Evolutionary conservation across 2,888 invertebrate genomes (phyloP).

Genomic region (Chrysina gloriosa): DNA sequence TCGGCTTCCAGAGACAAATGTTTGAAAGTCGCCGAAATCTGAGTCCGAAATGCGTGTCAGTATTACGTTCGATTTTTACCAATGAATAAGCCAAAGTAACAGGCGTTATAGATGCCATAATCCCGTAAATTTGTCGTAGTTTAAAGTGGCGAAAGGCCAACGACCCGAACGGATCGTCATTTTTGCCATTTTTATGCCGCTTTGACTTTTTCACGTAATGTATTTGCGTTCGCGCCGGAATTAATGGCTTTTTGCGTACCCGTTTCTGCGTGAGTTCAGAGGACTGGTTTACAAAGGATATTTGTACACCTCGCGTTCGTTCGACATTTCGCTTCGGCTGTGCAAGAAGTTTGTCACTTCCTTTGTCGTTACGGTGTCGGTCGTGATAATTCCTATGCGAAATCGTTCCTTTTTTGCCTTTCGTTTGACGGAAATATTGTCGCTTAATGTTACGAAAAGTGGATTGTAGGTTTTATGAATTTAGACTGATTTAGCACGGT

Average conservation of each 20-base stretch:
- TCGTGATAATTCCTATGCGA: not conserved
- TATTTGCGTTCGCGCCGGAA: constrained; percentile 48
- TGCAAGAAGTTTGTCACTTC: constrained; percentile 24
- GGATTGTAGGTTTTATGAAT: not conserved
- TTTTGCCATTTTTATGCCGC: constrained; percentile 47
- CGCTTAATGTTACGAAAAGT: constrained; percentile 1
- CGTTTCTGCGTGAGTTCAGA: constrained; percentile 43
- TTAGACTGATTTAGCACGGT: too few species aligned
- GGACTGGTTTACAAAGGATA: constrained; percentile 31
- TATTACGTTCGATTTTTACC: constrained; percentile 46
- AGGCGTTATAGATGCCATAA: constrained; percentile 42
- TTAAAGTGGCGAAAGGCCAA: constrained; percentile 46
- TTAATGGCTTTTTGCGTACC: constrained; percentile 48
- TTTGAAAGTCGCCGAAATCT: constrained; percentile 49
- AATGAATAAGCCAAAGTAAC: constrained; percentile 29
- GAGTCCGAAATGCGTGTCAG: constrained; percentile 51
- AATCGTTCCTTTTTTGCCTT: not conserved
- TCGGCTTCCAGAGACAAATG: constrained; percentile 46
- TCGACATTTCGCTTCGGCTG: constrained; percentile 19
- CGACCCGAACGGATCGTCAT: constrained; percentile 50
- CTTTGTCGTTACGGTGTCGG: not conserved
- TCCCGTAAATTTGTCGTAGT: constrained; percentile 46
- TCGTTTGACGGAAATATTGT: not conserved
- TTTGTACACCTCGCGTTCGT: constrained; percentile 15
- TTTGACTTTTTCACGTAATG: constrained; percentile 48